phyloP scores from a whole-genome alignment of 1,140 invertebrate species.

The Hypsibius dujardini region DNA sequence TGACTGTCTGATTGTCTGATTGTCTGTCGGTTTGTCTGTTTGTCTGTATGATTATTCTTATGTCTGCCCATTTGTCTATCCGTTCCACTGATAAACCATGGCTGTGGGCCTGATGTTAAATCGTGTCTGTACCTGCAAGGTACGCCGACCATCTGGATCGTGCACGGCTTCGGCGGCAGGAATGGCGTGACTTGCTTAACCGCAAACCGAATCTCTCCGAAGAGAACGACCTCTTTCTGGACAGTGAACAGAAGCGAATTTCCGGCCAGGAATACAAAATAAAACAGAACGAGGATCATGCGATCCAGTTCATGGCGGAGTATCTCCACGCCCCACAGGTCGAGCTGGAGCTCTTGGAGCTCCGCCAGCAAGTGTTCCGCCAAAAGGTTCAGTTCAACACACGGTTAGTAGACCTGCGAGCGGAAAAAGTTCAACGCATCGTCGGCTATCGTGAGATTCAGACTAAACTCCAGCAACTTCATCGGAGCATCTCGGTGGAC shows the following conservation, averaged over 20 bases:
- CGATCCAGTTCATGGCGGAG: slow-evolving; percentile 16
- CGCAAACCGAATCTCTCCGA: slow-evolving; percentile 4
- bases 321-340: not conserved
- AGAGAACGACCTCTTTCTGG: not conserved
- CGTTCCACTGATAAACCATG: too few species aligned
- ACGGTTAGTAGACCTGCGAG: not conserved
- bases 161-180: not conserved
- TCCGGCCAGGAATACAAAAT: slow-evolving; percentile 17
- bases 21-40: too few species aligned
- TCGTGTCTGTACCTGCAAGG: too few species aligned
- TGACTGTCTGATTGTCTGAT: too few species aligned
- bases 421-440: not conserved
- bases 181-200: not conserved
- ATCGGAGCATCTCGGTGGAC: not conserved
- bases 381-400: slow-evolving; percentile 2
- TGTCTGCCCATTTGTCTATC: too few species aligned
- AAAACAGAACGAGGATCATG: not conserved
- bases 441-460: not conserved
- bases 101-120: too few species aligned
- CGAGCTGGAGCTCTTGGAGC: not conserved
- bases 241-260: slow-evolving; percentile 1
- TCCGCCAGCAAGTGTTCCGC: not conserved
- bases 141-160: not conserved
- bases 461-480: not conserved
- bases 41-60: too few species aligned